These are phyloP conservation scores for Scotopteryx bipunctaria DNA, from an alignment of 2,888 invertebrate species.

Conservation along the genomic window DNA sequence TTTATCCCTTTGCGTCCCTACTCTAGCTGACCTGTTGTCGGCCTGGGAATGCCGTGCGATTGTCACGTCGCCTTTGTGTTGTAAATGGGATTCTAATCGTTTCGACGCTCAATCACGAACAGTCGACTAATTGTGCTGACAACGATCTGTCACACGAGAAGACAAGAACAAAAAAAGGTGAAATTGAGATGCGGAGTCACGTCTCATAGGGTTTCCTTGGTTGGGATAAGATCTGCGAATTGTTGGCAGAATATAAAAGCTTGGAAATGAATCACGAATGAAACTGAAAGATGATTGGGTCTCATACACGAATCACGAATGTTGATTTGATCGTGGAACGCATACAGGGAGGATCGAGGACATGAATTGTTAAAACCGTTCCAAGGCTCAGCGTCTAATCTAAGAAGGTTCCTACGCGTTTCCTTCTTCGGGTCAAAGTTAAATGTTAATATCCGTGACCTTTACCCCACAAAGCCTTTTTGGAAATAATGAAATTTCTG, in stretches of 20 bases:
- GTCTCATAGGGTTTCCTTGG: constrained; percentile 8
- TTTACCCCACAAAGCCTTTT: constrained; percentile 3
- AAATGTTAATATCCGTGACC: constrained; percentile 25
- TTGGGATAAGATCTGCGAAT: not conserved
- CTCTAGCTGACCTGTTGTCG: constrained; percentile 33
- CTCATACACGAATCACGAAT: constrained; percentile 10
- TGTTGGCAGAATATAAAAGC: constrained; percentile 8
- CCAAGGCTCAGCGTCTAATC: constrained; percentile 5
- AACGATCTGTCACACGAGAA: constrained; percentile 34
- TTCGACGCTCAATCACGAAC: constrained; percentile 35
- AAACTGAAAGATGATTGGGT: constrained; percentile 8
- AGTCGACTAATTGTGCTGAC: constrained; percentile 36
- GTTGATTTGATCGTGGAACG: constrained; percentile 18
- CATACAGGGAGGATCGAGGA: constrained; percentile 1
- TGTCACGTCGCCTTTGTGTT: constrained; percentile 39
- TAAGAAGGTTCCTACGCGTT: constrained; percentile 15
- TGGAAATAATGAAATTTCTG: constrained; percentile 1
- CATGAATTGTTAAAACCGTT: constrained; percentile 30
- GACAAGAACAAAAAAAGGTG: constrained; percentile 12
- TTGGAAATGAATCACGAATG: not conserved
- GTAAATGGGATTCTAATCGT: constrained; percentile 46
- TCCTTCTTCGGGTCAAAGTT: constrained; percentile 17
- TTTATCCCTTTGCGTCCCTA: not conserved
- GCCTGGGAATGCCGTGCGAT: constrained; percentile 33
- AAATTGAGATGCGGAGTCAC: constrained; percentile 13